Evolutionary conservation across 2,113 vertebrate species (phyloP), one percentile per base, ranked within the genome.

Genomic region (Chascanopsetta lugubris): DNA sequence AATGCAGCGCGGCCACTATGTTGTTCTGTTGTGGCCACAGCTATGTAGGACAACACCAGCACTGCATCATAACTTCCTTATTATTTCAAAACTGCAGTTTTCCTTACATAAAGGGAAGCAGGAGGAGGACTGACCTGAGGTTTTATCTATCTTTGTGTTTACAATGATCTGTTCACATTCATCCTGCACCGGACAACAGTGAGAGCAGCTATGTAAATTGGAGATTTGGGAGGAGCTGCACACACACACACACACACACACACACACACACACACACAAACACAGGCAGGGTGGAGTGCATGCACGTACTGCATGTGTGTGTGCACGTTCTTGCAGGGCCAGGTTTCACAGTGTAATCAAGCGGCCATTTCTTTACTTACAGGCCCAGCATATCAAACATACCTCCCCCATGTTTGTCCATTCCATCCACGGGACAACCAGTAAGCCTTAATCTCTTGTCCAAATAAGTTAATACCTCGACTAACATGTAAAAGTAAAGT

Each of bases 401-500:
- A 53, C 69, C 82, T 72, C 70, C 54, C 54, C 38, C 46, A 6
- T 89, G 83, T 90, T 85, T 87, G 81, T 77, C 62, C 84, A 86
- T 88, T 88, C 89, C 76, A 69, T 69, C 69, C 58, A 58, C n/a
- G 13, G 83, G 80, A 82, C 84, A 74, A 87, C 75, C 83, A 78
- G 76, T 68, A 64, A 75, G 80, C 55, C 73, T 40, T 80, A 82
- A 88, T 87, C 85, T 72, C 67, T 81, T 85, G 72, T 82, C 59
- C 72, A 89, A 90, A 90, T 85, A 91, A 80, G 79, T 86, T 82
- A 88, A 88, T 86, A 80, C 83, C 82, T 88, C 66, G 73, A 62
- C 82, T 69, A 84, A 89, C 83, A 86, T 77, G 69, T 87, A 77
- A 82, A 88, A 89, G 80, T 85, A 88, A 89, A 91, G 90, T 90